These are phyloP conservation scores for Tursiops truncatus DNA, from an alignment of 2,113 vertebrate species.

Conservation along the genomic window DNA sequence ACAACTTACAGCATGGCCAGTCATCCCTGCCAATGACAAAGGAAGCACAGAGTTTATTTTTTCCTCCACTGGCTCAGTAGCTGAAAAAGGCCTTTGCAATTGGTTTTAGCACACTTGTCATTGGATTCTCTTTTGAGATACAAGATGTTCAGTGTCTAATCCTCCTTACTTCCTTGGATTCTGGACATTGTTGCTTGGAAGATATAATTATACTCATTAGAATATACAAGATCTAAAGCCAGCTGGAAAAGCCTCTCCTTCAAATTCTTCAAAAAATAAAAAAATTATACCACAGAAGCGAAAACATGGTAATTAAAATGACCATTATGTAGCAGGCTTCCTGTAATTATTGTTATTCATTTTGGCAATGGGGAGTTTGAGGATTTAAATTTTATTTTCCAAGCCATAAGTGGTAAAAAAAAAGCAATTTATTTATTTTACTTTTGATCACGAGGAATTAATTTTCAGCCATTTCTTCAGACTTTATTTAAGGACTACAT, in stretches of 20 bases:
- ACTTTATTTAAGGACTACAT: not conserved
- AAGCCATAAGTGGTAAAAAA: slow-evolving; percentile 47
- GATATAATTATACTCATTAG: slow-evolving; percentile 70
- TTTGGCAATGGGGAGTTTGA: slow-evolving; percentile 54
- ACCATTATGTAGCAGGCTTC: slow-evolving; percentile 55
- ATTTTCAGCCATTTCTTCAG: slow-evolving; percentile 41
- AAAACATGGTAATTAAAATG: slow-evolving; percentile 73
- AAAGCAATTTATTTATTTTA: slow-evolving; percentile 55
- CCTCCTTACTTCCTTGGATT: slow-evolving; percentile 52
- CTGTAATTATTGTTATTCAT: slow-evolving; percentile 67
- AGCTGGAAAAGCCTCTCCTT: slow-evolving; percentile 64
- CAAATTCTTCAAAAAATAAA: slow-evolving; percentile 24
- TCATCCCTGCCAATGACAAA: not conserved
- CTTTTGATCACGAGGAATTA: slow-evolving; percentile 28
- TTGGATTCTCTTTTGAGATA: slow-evolving; percentile 8
- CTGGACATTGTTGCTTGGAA: slow-evolving; percentile 49
- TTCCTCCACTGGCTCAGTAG: not conserved
- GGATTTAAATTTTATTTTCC: slow-evolving; percentile 66
- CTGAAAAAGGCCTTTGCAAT: not conserved
- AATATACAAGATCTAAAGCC: slow-evolving; percentile 66
- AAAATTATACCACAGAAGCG: slow-evolving; percentile 64
- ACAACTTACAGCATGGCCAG: not conserved
- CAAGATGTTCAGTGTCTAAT: slow-evolving; percentile 46
- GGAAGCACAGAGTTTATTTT: not conserved
- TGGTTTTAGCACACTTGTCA: not conserved